Conservation (phyloP, 1,140 invertebrate species). For the Radopholus similis region DNA sequence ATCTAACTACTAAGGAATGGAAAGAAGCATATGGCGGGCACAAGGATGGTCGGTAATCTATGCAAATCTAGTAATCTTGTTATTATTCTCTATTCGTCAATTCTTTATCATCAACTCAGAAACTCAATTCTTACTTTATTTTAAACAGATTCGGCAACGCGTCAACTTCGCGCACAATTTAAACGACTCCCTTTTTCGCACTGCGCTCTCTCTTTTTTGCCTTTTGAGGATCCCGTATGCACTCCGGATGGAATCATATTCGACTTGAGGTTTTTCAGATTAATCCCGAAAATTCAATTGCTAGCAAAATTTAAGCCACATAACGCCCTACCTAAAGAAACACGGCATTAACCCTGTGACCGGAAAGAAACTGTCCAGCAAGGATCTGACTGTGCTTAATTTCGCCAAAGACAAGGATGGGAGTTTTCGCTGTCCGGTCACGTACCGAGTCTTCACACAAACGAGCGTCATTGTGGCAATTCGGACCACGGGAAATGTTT, state of each 20-base stretch:
- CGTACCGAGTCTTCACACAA: constrained; percentile 90
- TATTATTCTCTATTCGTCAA: constrained; percentile 4
- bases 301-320: constrained; percentile 63
- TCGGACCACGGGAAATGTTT: constrained; percentile 88
- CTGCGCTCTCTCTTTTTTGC: constrained; percentile 76
- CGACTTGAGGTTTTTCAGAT: constrained; percentile 66
- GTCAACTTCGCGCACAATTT: constrained; percentile 69
- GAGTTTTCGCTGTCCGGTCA: constrained; percentile 86
- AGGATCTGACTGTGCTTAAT: constrained; percentile 80
- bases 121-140: not conserved
- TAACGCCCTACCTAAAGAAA: constrained; percentile 84
- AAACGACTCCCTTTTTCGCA: constrained; percentile 82
- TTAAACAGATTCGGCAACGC: constrained; percentile 46
- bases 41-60: constrained; percentile 45
- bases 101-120: too few species aligned
- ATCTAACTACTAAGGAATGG: constrained; percentile 58
- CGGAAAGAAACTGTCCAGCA: constrained; percentile 80
- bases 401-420: constrained; percentile 81
- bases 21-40: constrained; percentile 55
- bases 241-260: constrained; percentile 79
- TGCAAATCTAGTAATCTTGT: not conserved
- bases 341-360: constrained; percentile 89
- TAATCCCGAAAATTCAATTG: not conserved
- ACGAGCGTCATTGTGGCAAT: constrained; percentile 86
- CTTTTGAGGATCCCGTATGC: constrained; percentile 86